Evolutionary conservation across 2,113 vertebrate species (phyloP), one percentile per base, ranked within the genome.

Genomic region (Dasyornis broadbenti): DNA sequence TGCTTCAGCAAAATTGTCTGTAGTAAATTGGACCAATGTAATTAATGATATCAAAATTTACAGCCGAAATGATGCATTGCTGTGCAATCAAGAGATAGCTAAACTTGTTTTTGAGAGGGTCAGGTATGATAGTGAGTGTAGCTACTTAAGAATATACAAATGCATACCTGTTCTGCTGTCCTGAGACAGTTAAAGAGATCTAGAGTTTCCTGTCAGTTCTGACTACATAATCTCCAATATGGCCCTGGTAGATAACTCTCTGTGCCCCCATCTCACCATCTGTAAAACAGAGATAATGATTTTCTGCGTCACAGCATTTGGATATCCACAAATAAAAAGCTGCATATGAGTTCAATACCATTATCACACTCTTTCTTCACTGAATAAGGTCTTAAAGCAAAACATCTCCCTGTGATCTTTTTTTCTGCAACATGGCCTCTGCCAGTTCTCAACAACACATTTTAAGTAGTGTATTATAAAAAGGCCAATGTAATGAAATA

Each of bases 401-500:
- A 90, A 66, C 26, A 11, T 82, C 81, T 94, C 39, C 26, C 64
- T 92, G 53, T 78, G 83, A 81, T 93, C 39, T 40, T 76, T 22
- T 90, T 63, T 73, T 65, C 76, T 89, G 39, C 54, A 78, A 57
- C 26, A 6, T 91, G 91, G 50, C 61, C 39, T 94, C 87, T 94
- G 63, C 40, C 84, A 92, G 35, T 44, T 50, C 45, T 47, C 66
- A 90, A 24, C 61, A 89, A 22, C 54, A 60, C 64, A 39, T 83
- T 88, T 86, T 49, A 78, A 68, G 68, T 7, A 81, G 26, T 3
- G 5, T 42, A 39, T 18, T 49, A 82, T 61, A 81, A 91, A 86
- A 92, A 92, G 86, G 82, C 44, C 68, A 93, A 6, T 28, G 50
- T 49, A 86, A 90, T 78, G 31, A 90, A 96, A 86, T 82, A 86